Conservation (phyloP, 1,140 invertebrate genomes). For the Diabrotica undecimpunctata region DNA sequence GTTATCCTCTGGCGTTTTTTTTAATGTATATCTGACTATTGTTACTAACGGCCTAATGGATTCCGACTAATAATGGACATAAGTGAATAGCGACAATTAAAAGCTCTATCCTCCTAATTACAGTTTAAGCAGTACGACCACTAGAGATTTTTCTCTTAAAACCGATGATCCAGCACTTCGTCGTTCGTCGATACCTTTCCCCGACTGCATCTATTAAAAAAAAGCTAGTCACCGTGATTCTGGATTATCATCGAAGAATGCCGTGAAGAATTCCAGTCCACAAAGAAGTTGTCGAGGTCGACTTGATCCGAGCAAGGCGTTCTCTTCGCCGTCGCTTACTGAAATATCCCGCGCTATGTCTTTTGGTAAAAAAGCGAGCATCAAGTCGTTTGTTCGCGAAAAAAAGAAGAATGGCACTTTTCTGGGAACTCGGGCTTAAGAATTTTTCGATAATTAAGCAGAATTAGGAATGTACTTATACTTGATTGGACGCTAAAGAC, state of each 20-base stretch:
- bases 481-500: slow-evolving; percentile 23
- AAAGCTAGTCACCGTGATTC: slow-evolving; percentile 37
- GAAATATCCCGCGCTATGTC: not conserved
- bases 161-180: slow-evolving; percentile 45
- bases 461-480: slow-evolving; percentile 12
- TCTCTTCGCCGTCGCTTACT: slow-evolving; percentile 21
- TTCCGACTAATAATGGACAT: slow-evolving; percentile 21
- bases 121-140: slow-evolving; percentile 27
- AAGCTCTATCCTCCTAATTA: slow-evolving; percentile 33
- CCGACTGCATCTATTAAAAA: slow-evolving; percentile 35
- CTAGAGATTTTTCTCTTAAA: slow-evolving; percentile 43
- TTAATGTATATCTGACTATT: no score
- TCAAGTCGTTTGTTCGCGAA: not conserved
- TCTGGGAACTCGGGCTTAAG: not conserved
- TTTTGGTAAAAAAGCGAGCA: slow-evolving; percentile 2
- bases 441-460: slow-evolving; percentile 3
- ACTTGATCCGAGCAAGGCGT: not conserved
- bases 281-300: slow-evolving; percentile 16
- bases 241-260: slow-evolving; percentile 40
- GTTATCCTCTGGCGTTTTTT: no score
- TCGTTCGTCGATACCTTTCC: slow-evolving; percentile 35
- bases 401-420: not conserved
- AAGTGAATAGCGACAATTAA: slow-evolving; percentile 34
- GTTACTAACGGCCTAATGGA: no score
- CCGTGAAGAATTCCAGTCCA: slow-evolving; percentile 26